phyloP scores from a whole-genome alignment of 2,888 invertebrate species.

The Xestia ashworthii region DNA sequence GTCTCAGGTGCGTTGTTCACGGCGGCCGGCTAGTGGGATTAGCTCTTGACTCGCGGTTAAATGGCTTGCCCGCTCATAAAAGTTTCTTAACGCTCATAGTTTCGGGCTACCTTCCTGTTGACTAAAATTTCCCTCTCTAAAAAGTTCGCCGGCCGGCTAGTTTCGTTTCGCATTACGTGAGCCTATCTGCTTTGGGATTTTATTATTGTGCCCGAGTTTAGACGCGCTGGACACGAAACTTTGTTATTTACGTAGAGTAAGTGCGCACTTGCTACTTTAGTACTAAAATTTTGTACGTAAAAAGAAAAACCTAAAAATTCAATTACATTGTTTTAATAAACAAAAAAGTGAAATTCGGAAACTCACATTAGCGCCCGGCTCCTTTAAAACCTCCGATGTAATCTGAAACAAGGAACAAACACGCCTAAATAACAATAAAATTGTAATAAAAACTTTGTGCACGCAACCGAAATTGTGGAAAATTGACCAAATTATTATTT shows the following conservation, averaged over 20 bases:
- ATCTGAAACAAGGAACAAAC: constrained; percentile 91
- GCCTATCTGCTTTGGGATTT: constrained; percentile 80
- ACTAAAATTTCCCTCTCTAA: constrained; percentile 83
- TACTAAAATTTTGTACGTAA: constrained; percentile 16
- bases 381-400: constrained; percentile 89
- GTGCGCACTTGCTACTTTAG: constrained; percentile 67
- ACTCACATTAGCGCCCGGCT: constrained; percentile 90
- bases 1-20: constrained; percentile 88
- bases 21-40: constrained; percentile 81
- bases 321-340: constrained; percentile 85
- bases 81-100: constrained; percentile 89
- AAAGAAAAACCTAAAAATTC: constrained; percentile 76
- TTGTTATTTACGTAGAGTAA: constrained; percentile 77
- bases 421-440: constrained; percentile 91
- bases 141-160: constrained; percentile 79
- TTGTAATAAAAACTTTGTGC: constrained; percentile 90
- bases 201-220: constrained; percentile 74
- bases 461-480: constrained; percentile 90
- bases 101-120: constrained; percentile 81
- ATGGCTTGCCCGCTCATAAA: constrained; percentile 87
- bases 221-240: constrained; percentile 77
- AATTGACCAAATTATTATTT: constrained; percentile 91
- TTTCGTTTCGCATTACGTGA: constrained; percentile 80
- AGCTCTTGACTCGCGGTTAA: constrained; percentile 88
- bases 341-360: constrained; percentile 84